These are phyloP conservation scores for Labrus mixtus DNA, from an alignment of 2,113 vertebrate species.

Conservation along the genomic window DNA sequence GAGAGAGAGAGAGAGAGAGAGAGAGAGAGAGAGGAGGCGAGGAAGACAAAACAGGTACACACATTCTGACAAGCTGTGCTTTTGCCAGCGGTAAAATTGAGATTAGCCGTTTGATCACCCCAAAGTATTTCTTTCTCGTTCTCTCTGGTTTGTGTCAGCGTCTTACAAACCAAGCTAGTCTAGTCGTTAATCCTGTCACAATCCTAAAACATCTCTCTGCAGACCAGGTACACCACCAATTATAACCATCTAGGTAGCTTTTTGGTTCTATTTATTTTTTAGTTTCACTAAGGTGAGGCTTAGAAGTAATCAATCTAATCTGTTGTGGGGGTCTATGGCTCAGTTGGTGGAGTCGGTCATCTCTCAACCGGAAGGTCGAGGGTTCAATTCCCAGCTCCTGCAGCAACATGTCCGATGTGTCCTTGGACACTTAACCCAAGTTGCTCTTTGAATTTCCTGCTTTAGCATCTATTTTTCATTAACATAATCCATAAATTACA, in stretches of 20 bases:
- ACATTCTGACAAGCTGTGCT: constrained; percentile 50
- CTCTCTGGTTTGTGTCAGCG: constrained; percentile 22
- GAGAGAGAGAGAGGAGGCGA: constrained; percentile 12
- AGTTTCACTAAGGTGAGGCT: not conserved
- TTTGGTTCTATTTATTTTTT: not conserved
- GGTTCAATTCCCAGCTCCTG: too few species aligned
- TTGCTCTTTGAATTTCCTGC: too few species aligned
- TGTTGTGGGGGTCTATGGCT: too few species aligned
- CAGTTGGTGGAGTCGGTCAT: too few species aligned
- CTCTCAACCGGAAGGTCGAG: too few species aligned
- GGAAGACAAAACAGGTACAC: constrained; percentile 39
- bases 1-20: not conserved
- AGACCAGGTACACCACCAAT: constrained; percentile 1
- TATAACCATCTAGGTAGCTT: not conserved
- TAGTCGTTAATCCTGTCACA: constrained; percentile 14
- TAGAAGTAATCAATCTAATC: too few species aligned
- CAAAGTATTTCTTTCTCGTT: constrained; percentile 22
- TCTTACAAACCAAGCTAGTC: constrained; percentile 28
- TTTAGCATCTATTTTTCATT: too few species aligned
- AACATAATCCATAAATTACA: too few species aligned
- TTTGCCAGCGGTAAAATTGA: constrained; percentile 51
- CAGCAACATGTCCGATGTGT: too few species aligned
- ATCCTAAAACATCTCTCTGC: constrained; percentile 1
- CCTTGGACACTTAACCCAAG: too few species aligned
- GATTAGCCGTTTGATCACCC: constrained; percentile 56